phyloP scores from a whole-genome alignment of 1,140 invertebrate genomes.

The Acyrthosiphon pisum region DNA sequence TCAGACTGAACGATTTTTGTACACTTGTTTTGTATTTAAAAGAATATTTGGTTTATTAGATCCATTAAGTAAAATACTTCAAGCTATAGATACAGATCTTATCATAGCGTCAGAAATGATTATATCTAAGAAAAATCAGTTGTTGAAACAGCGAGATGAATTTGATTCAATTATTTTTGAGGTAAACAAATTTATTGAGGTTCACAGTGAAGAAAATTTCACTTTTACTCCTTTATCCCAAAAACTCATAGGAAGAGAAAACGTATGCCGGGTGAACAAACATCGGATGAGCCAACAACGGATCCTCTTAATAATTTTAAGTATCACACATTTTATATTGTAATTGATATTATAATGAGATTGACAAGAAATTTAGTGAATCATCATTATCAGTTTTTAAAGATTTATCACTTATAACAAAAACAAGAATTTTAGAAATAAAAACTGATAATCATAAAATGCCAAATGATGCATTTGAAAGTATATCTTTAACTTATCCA shows the following conservation, averaged over 20 bases:
- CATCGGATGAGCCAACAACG: not conserved
- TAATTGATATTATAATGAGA: not conserved
- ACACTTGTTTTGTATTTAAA: slow-evolving; percentile 9
- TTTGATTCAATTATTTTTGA: not conserved
- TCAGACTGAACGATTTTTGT: not conserved
- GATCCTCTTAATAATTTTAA: not conserved
- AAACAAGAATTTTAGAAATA: too few species aligned
- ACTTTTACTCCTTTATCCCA: not conserved
- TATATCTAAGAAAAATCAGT: not conserved
- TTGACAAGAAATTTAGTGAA: not conserved
- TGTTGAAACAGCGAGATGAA: not conserved
- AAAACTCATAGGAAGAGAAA: not conserved
- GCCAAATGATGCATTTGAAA: too few species aligned
- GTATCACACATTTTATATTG: not conserved
- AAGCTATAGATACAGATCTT: not conserved
- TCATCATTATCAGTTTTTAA: not conserved
- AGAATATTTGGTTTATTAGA: not conserved
- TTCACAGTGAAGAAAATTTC: not conserved
- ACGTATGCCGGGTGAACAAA: not conserved
- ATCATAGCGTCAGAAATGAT: not conserved
- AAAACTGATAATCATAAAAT: too few species aligned
- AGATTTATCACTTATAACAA: too few species aligned
- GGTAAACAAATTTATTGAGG: not conserved
- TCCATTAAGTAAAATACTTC: not conserved
- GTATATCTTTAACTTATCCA: too few species aligned